These are phyloP conservation scores for Drosophila niveifrons DNA, from an alignment of 2,888 invertebrate genomes.

Conservation along the genomic window DNA sequence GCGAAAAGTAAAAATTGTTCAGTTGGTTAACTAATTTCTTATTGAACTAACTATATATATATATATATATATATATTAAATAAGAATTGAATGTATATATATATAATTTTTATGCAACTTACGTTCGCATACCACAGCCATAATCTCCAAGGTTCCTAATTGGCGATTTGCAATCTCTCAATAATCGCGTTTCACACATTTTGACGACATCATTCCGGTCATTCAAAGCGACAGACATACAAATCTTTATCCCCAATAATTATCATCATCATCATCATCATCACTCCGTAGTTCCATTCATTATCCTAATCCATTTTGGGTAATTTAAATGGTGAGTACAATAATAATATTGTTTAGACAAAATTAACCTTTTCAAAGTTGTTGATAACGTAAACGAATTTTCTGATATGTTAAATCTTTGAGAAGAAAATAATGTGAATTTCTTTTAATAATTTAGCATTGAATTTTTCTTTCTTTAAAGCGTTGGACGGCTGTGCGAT, in stretches of 20 bases:
- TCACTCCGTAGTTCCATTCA: slow-evolving; percentile 41
- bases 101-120: slow-evolving; percentile 59
- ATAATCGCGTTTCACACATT: slow-evolving; percentile 18
- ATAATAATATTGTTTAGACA: slow-evolving; percentile 12
- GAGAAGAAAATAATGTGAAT: slow-evolving; percentile 4
- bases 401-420: slow-evolving; percentile 38
- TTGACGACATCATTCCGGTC: slow-evolving; percentile 30
- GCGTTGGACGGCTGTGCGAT: slow-evolving; percentile 67
- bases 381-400: slow-evolving; percentile 4
- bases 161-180: slow-evolving; percentile 40
- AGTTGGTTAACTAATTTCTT: slow-evolving; percentile 15
- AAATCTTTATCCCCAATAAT: slow-evolving; percentile 9
- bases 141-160: slow-evolving; percentile 39
- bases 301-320: slow-evolving; percentile 53
- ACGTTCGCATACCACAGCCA: slow-evolving; percentile 71
- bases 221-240: slow-evolving; percentile 37
- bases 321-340: slow-evolving; percentile 34
- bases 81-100: slow-evolving; percentile 13
- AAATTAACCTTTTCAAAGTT: slow-evolving; percentile 52
- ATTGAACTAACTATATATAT: slow-evolving; percentile 19
- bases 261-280: slow-evolving; percentile 13
- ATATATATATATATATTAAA: slow-evolving; percentile 2
- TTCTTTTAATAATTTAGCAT: not conserved
- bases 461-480: slow-evolving; percentile 1
- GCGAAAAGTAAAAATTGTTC: slow-evolving; percentile 16